Evolutionary conservation across 35 echinoderm and acorn worm species (phyloP).

Genomic region (Apostichopus californicus): DNA sequence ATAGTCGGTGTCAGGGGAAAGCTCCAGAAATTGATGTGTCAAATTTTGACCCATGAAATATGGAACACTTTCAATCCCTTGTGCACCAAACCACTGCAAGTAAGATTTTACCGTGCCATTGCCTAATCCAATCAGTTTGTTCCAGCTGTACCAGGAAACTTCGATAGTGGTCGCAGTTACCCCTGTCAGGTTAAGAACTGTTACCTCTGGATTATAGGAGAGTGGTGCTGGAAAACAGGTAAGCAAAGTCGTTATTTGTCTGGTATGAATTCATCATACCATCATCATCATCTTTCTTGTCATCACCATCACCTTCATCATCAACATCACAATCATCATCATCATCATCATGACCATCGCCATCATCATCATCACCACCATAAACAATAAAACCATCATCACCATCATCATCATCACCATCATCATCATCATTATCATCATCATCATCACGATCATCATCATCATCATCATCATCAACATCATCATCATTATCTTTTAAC

Average conservation of each 20-base stretch:
- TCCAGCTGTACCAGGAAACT: not conserved
- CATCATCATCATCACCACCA: too few species aligned
- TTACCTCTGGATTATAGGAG: not conserved
- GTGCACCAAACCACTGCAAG: not conserved
- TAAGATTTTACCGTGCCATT: not conserved
- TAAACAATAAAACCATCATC: too few species aligned
- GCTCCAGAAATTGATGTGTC: not conserved
- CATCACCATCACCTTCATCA: constrained; percentile 10
- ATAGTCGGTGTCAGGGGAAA: not conserved
- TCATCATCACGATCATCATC: constrained; percentile 33
- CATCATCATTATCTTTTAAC: not conserved
- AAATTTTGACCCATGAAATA: not conserved
- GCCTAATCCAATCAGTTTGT: not conserved
- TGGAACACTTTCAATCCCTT: not conserved
- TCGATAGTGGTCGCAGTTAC: not conserved
- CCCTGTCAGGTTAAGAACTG: not conserved
- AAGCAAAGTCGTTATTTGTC: too few species aligned
- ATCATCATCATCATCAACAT: constrained; percentile 39
- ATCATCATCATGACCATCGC: too few species aligned
- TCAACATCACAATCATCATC: not conserved
- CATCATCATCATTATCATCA: constrained; percentile 31
- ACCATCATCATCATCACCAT: constrained; percentile 12
- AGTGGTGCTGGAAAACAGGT: not conserved
- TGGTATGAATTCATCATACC: not conserved
- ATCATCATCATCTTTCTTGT: constrained; percentile 21